Evolutionary conservation across 2,888 invertebrate species (phyloP).

Genomic region (Aporophyla nigra): DNA sequence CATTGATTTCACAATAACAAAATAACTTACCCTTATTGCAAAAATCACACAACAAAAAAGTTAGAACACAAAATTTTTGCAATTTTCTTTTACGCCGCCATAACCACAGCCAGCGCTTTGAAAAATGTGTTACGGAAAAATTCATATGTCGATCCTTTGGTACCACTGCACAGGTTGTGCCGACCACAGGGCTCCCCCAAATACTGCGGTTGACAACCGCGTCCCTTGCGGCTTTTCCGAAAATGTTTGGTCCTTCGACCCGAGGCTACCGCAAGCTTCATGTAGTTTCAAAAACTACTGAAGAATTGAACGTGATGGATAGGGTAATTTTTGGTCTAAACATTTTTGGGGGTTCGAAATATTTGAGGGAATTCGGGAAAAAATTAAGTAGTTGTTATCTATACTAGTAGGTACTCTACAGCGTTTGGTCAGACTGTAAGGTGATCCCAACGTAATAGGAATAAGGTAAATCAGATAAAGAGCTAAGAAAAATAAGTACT

Average conservation of each 20-base stretch:
- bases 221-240: slow-evolving; percentile 53
- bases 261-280: slow-evolving; percentile 35
- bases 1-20: not conserved
- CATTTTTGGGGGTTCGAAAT: not conserved
- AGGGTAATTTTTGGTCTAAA: not conserved
- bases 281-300: slow-evolving; percentile 32
- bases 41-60: slow-evolving; percentile 18
- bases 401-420: not conserved
- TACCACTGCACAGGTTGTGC: slow-evolving; percentile 25
- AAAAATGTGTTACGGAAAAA: slow-evolving; percentile 63
- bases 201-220: slow-evolving; percentile 56
- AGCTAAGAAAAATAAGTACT: slow-evolving; percentile 11
- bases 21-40: not conserved
- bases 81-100: slow-evolving; percentile 34
- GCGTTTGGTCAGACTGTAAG: not conserved
- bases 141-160: slow-evolving; percentile 55
- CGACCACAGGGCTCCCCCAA: slow-evolving; percentile 50
- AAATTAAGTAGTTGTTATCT: not conserved
- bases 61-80: slow-evolving; percentile 2
- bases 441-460: not conserved
- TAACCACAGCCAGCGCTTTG: slow-evolving; percentile 29
- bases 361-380: not conserved
- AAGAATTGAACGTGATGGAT: slow-evolving; percentile 13
- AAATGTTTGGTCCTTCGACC: slow-evolving; percentile 32
- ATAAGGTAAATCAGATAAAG: not conserved